These are phyloP conservation scores for Ooceraea biroi DNA, from an alignment of 1,140 invertebrate genomes.

Conservation along the genomic window DNA sequence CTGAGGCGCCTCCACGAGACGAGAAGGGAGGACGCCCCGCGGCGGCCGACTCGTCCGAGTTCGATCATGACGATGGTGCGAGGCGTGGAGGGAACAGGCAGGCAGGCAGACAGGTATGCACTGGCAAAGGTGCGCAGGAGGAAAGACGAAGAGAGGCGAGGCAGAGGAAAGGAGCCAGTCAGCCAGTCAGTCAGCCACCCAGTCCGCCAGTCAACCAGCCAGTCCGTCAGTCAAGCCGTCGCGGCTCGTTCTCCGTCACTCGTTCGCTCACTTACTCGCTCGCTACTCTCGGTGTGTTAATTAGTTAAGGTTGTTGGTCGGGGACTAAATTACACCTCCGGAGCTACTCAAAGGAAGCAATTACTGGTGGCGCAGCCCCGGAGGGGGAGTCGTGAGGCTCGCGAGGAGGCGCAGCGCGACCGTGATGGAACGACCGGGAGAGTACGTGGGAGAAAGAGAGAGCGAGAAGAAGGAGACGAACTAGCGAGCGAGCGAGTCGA, in stretches of 20 bases:
- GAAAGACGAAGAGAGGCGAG: constrained; percentile 39
- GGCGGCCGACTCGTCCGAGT: constrained; percentile 58
- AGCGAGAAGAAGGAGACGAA: constrained; percentile 59
- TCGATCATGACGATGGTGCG: constrained; percentile 62
- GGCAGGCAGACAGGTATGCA: neutral
- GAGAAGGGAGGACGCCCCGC: constrained; percentile 59
- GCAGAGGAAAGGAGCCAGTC: constrained; percentile 70
- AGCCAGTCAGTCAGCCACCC: constrained; percentile 72
- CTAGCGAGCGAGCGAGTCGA: constrained; percentile 70
- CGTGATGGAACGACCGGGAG: constrained; percentile 56
- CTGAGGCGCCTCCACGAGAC: constrained; percentile 64
- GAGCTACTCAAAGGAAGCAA: constrained; percentile 87
- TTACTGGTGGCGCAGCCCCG: constrained; percentile 84
- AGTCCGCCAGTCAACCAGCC: constrained; percentile 73
- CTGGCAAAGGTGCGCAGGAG: neutral
- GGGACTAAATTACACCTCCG: constrained; percentile 86
- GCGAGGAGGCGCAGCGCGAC: constrained; percentile 59
- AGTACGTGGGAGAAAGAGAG: constrained; percentile 66
- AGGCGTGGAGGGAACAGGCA: neutral
- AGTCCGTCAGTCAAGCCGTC: constrained; percentile 79
- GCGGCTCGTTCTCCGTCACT: constrained; percentile 79
- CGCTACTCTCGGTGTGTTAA: constrained; percentile 85
- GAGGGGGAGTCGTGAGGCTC: constrained; percentile 79
- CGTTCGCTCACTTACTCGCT: constrained; percentile 82
- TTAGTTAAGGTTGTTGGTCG: constrained; percentile 87